Conservation (phyloP, 2,113 vertebrate genomes). For the Gracilinanus agilis region DNA sequence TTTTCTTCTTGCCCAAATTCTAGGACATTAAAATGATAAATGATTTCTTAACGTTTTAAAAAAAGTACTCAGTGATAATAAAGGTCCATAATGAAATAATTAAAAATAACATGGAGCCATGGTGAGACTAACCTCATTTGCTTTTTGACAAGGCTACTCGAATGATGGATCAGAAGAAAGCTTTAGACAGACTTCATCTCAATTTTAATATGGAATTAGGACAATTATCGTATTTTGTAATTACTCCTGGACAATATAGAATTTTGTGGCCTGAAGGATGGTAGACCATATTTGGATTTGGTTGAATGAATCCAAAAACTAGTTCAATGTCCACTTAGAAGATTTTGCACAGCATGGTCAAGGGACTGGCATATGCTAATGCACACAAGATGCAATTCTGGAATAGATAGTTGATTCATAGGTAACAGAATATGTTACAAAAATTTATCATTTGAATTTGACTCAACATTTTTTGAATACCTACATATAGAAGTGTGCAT, state of each 20-base stretch:
- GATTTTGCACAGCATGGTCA: neutral
- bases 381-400: no score
- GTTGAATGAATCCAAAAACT: neutral
- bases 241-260: neutral
- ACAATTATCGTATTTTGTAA: neutral
- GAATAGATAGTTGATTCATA: no score
- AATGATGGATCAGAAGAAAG: neutral
- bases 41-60: neutral
- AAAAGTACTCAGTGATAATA: neutral
- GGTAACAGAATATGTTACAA: no score
- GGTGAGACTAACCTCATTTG: neutral
- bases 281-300: neutral
- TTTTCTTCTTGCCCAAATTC: neutral
- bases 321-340: neutral
- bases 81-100: neutral
- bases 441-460: no score
- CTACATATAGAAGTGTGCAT: no score
- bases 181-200: neutral
- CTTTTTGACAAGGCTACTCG: neutral
- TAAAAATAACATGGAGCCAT: neutral
- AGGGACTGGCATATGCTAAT: neutral
- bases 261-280: neutral
- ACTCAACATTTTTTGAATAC: no score
- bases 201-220: neutral
- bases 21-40: neutral